Evolutionary conservation across 37 sponge, comb jelly and placozoan genomes (phyloP), one percentile per base, ranked within the genome.

Genomic region (Spongilla lacustris): DNA sequence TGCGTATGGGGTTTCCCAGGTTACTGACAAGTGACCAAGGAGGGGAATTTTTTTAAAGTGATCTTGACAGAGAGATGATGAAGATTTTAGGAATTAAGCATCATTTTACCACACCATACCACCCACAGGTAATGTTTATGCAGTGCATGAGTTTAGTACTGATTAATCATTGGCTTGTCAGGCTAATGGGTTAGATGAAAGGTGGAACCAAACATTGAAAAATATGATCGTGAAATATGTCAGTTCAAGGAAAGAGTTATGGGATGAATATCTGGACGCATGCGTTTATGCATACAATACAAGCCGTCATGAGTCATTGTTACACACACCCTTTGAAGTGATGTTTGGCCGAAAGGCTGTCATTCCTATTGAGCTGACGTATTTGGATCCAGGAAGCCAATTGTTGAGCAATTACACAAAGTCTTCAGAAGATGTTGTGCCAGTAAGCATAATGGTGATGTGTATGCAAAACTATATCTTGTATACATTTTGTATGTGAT

Each of bases 261-360:
- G 79, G 85, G 85, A 72, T 76, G 75, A 84, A n/a, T 37, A 33
- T 36, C 33, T 81, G 37, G 85, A 81, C 38, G 21, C 81, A 24
- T 81, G 78, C 85, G 49, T 80, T 22, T 84, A 36, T 84, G 79
- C 85, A 14, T 84, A 84, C 80, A 84, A 84, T 73, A 84, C 78
- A 25, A 23, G 77, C 23, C 49, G 48, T 36, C 85, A 84, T 50
- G 85, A 84, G 37, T 84, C 75, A 23, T 33, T 76, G 24, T 36
- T 36, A 26, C 34, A 81, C 76, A 29, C 85, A 33, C 85, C 85
- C 22, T 84, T 84, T 84, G 58, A 80, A 80, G 49, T 84, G 32
- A 84, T 84, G 85, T 84, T 84, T 84, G 85, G 85, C 22, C 70
- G 85, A 80, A 84, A 84, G 35, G 85, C 85, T 23, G 37, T 50